Evolutionary conservation across 1,140 invertebrate species (phyloP).

Genomic region (Lordiphosa clarofinis): DNA sequence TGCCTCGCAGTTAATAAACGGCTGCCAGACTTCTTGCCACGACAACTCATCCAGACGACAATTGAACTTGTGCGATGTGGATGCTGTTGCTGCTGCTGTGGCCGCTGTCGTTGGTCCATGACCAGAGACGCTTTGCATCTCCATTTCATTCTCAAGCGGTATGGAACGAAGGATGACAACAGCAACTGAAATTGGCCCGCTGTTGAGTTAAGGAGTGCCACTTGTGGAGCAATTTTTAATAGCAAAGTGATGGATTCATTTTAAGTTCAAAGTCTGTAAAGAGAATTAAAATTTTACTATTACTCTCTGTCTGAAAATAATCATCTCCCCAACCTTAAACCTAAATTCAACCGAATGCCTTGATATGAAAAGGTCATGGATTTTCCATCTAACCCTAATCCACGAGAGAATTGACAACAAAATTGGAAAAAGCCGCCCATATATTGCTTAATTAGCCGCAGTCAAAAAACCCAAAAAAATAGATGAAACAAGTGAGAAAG

Average conservation of each 20-base stretch:
- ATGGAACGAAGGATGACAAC: conserved; percentile 31
- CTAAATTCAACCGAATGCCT: too few relatives aligned
- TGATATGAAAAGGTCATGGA: too few relatives aligned
- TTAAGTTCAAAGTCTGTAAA: conserved; percentile 5
- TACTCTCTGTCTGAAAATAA: too few relatives aligned
- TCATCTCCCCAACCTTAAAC: too few relatives aligned
- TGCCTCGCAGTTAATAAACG: conserved; percentile 59
- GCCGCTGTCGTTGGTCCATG: conserved; percentile 63
- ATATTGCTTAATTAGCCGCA: too few relatives aligned
- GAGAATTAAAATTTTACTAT: too few relatives aligned
- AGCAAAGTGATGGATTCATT: background rate
- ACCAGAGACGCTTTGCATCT: conserved; percentile 75
- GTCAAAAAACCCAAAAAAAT: too few relatives aligned
- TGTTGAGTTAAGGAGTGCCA: conserved; percentile 13
- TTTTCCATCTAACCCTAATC: too few relatives aligned
- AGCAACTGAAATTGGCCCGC: conserved; percentile 24
- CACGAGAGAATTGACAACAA: too few relatives aligned
- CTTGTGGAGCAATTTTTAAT: background rate
- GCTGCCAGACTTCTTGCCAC: conserved; percentile 38
- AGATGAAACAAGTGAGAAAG: too few relatives aligned
- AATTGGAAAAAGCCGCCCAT: too few relatives aligned
- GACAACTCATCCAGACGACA: conserved; percentile 52
- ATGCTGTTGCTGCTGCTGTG: conserved; percentile 22
- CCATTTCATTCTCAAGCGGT: conserved; percentile 79
- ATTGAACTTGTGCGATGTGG: conserved; percentile 35